Conservation (phyloP, 2,888 invertebrate genomes). For the Lapara coniferarum region DNA sequence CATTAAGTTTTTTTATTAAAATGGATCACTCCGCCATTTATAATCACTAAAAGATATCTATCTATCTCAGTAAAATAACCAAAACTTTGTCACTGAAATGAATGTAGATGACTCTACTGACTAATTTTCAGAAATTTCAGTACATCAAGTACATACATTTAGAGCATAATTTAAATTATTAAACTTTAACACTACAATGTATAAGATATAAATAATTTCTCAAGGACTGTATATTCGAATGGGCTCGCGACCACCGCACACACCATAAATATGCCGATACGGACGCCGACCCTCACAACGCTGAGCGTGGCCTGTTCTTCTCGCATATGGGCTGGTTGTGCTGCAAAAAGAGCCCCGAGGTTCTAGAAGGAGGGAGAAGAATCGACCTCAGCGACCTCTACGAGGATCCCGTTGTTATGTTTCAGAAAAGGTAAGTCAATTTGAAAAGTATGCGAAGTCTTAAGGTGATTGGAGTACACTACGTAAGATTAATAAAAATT, state of each 20-base stretch:
- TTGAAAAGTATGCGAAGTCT: neutral
- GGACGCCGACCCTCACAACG: conserved; percentile 95
- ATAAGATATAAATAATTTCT: neutral
- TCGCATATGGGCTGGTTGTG: conserved; percentile 97
- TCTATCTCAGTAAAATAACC: no score
- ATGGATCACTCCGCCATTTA: no score
- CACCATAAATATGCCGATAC: conserved; percentile 96
- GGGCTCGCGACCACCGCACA: conserved; percentile 89
- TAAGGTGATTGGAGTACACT: no score
- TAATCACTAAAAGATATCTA: no score
- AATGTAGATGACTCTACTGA: no score
- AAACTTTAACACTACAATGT: no score
- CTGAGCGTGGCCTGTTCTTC: conserved; percentile 95
- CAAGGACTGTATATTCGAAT: conserved; percentile 86
- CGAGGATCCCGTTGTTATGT: conserved; percentile 92
- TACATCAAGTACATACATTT: no score
- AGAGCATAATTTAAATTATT: no score
- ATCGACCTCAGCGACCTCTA: conserved; percentile 93
- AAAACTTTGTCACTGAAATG: no score
- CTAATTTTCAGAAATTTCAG: no score
- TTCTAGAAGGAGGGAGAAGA: conserved; percentile 89
- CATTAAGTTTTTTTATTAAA: no score
- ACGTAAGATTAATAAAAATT: no score
- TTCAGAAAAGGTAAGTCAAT: conserved; percentile 89
- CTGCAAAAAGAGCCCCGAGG: conserved; percentile 93